phyloP scores from a whole-genome alignment of 2,888 invertebrate species.

The Crocallis elinguaria region DNA sequence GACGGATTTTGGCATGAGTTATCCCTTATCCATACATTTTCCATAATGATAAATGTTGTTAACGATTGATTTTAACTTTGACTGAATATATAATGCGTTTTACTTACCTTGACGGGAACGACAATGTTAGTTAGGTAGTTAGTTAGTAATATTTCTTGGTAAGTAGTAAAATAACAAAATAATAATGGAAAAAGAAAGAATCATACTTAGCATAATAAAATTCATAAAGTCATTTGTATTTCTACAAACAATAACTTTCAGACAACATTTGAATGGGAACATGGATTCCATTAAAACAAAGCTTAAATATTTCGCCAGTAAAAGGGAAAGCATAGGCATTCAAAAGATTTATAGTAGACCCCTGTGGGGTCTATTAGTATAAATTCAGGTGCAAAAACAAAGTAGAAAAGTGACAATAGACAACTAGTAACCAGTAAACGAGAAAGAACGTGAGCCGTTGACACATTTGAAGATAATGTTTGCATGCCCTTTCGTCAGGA shows the following conservation, averaged over 20 bases:
- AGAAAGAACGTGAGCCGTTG: constrained; percentile 77
- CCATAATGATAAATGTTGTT: too few relatives aligned
- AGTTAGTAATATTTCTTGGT: background rate
- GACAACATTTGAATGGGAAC: background rate
- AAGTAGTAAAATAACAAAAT: background rate
- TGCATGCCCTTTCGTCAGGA: constrained; percentile 65
- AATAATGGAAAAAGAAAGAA: background rate
- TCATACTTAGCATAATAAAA: background rate
- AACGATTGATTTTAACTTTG: too few relatives aligned
- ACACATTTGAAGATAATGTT: constrained; percentile 84
- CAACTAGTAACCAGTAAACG: constrained; percentile 67
- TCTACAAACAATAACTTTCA: background rate
- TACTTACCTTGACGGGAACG: too few relatives aligned
- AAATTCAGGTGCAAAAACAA: constrained; percentile 51
- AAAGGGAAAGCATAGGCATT: constrained; percentile 14
- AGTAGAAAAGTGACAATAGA: constrained; percentile 62
- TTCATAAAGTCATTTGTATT: background rate
- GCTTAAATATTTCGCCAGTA: constrained; percentile 8
- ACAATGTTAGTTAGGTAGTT: too few relatives aligned
- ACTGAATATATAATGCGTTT: too few relatives aligned
- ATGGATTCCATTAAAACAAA: constrained; percentile 2
- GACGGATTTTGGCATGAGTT: background rate
- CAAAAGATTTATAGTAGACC: constrained; percentile 17
- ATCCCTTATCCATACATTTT: background rate
- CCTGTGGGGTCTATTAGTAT: constrained; percentile 37